Evolutionary conservation across 2,113 vertebrate species (phyloP), one percentile per base, ranked within the genome.

Genomic region (Oryzias curvinotus): DNA sequence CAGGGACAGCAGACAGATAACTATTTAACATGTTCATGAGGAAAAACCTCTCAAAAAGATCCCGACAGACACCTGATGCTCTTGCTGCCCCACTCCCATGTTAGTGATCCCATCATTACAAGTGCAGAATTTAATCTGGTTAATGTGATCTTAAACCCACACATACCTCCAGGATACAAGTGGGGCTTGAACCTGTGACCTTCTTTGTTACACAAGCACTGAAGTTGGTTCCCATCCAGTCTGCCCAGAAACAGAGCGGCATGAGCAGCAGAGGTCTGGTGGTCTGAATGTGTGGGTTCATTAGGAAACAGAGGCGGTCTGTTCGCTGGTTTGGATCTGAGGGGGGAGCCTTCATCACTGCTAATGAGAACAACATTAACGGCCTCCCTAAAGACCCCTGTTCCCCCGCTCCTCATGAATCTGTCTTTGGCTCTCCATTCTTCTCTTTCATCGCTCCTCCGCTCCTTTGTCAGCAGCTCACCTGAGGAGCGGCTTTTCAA

Each of bases 261-360:
- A 66, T 80, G 79, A 80, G 76, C 71, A 64, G 49, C 63, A 68
- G 57, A 53, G 82, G 80, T 84, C 79, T 78, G 52, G 74, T 77
- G 59, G 54, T 54, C 49, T 56, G 14, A 62, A 64, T 77, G 71
- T 72, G 73, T 75, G 77, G 64, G 66, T 65, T 88, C 84, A 85
- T 88, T 88, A 85, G 84, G 15, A 83, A 88, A 88, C 87, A 88
- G 87, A 85, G 84, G 78, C 62, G 63, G 71, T 85, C 70, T 88
- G 87, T 88, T 88, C 71, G 8, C 23, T 15, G 4, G 56, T 80
- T 83, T 64, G 65, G 57, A 51, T 59, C 79, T 47, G 64, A 45
- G 65, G 7, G 71, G 48, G 23, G 48, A 73, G 30, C 63, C 57
- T 78, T 82, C 80, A 77, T 81, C 86, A 80, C 82, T 87, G 30